phyloP scores from a whole-genome alignment of 2,797 vertebrate genomes.

The Labeo calbasu region DNA sequence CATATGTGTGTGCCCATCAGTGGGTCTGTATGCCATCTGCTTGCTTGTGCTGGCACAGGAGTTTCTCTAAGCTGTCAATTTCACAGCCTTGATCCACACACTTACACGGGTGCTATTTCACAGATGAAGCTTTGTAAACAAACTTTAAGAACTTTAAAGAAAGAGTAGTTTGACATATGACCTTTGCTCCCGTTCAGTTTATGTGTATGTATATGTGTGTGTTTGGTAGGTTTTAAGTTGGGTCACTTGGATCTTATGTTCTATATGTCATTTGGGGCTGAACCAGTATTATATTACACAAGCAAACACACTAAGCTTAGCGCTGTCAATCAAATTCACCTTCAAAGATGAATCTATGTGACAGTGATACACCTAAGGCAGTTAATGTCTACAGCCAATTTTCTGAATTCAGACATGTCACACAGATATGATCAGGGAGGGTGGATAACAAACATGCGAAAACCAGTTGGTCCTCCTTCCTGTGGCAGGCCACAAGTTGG shows the following conservation, averaged over 20 bases:
- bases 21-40: conserved; percentile 80
- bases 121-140: conserved; percentile 14
- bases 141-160: conserved; percentile 16
- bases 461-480: neutral
- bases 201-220: neutral
- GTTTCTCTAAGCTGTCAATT: conserved; percentile 72
- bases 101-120: conserved; percentile 26
- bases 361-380: conserved; percentile 20
- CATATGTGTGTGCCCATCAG: conserved; percentile 80
- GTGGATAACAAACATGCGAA: conserved; percentile 3
- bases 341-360: conserved; percentile 15
- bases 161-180: neutral
- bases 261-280: conserved; percentile 9
- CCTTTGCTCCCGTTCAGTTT: neutral
- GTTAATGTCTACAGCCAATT: neutral
- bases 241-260: neutral
- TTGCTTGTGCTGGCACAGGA: conserved; percentile 77
- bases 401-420: neutral
- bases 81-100: conserved; percentile 49
- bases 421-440: neutral
- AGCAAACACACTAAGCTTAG: conserved; percentile 17
- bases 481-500: neutral
- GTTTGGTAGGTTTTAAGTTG: conserved; percentile 10
- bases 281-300: conserved; percentile 42
- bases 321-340: conserved; percentile 21